A percentile compares a stretch with the other conserved stretches of the same genome.
phyloP scores from a whole-genome alignment of 2,113 vertebrate species.

The Cryptoleucopteryx plumbea region DNA sequence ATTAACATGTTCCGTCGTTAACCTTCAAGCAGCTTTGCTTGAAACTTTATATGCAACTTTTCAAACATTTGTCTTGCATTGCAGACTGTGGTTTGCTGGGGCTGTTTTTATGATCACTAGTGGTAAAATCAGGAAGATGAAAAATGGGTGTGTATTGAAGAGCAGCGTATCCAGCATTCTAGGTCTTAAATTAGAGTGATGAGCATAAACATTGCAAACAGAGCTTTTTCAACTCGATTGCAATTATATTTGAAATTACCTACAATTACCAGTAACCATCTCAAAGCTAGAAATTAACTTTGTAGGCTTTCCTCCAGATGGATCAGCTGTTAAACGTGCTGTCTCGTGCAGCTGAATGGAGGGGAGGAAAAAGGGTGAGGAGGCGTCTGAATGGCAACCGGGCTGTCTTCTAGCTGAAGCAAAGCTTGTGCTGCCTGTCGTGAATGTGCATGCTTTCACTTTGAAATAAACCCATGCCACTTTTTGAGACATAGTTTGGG shows the following conservation, averaged over 20 bases:
- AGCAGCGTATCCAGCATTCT: slow-evolving; percentile 59
- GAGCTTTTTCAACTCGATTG: slow-evolving; percentile 81
- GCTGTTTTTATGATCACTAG: slow-evolving; percentile 72
- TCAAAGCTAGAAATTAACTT: slow-evolving; percentile 87
- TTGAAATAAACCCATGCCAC: background rate
- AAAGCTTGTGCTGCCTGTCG: background rate
- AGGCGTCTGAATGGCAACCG: background rate
- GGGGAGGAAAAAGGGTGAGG: background rate
- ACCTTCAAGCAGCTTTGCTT: slow-evolving; percentile 59
- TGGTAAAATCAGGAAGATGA: slow-evolving; percentile 76
- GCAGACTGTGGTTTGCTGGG: slow-evolving; percentile 69
- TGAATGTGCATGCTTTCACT: background rate
- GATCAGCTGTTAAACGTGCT: slow-evolving; percentile 79
- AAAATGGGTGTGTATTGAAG: slow-evolving; percentile 69
- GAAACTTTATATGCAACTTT: slow-evolving; percentile 59
- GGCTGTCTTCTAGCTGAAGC: background rate
- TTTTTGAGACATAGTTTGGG: background rate
- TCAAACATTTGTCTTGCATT: slow-evolving; percentile 56
- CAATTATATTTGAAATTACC: slow-evolving; percentile 89
- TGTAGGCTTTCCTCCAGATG: slow-evolving; percentile 81
- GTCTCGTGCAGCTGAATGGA: slow-evolving; percentile 12
- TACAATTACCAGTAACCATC: slow-evolving; percentile 86
- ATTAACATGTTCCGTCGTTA: slow-evolving; percentile 62
- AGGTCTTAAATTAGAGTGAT: slow-evolving; percentile 87
- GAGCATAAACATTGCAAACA: slow-evolving; percentile 84